phyloP scores from a whole-genome alignment of 2,888 invertebrate species.

The Hydrotaea cyrtoneurina region DNA sequence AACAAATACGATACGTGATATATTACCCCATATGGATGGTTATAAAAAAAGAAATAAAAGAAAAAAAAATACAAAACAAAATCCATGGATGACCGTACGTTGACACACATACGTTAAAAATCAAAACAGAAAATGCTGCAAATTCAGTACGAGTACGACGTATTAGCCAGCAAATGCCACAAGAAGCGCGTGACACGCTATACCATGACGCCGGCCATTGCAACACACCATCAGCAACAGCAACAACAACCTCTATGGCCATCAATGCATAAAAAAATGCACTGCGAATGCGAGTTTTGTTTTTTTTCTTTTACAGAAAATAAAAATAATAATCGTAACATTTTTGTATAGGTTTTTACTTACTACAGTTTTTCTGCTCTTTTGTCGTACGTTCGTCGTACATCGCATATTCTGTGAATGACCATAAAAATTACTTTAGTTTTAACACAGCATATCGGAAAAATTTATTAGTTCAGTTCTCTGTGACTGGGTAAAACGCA shows the following conservation, averaged over 20 bases:
- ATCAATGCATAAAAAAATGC: conserved; percentile 33
- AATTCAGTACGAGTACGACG: neutral
- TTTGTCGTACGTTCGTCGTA: neutral
- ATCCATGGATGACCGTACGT: conserved; percentile 27
- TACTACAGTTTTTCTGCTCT: neutral
- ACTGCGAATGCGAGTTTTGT: conserved; percentile 17
- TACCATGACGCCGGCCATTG: neutral
- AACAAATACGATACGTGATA: conserved; percentile 64
- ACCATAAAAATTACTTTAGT: conserved; percentile 53
- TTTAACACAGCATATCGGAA: conserved; percentile 56
- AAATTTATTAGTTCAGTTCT: conserved; percentile 58
- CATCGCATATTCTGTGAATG: conserved; percentile 24
- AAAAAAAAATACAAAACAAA: neutral
- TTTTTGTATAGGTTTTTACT: conserved; percentile 14
- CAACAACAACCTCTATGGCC: conserved; percentile 22
- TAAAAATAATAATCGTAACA: conserved; percentile 36
- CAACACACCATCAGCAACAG: too few species aligned
- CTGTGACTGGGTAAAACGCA: conserved; percentile 22
- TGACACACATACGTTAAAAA: conserved; percentile 22
- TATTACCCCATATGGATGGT: conserved; percentile 45
- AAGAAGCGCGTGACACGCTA: conserved; percentile 48
- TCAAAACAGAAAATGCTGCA: conserved; percentile 17
- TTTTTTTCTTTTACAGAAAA: neutral
- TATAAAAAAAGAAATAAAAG: too few species aligned
- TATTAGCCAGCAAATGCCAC: conserved; percentile 49